A percentile compares a stretch with the other conserved stretches of the same genome.
phyloP scores from a whole-genome alignment of 1,140 invertebrate genomes.

The Cephus cinctus region DNA sequence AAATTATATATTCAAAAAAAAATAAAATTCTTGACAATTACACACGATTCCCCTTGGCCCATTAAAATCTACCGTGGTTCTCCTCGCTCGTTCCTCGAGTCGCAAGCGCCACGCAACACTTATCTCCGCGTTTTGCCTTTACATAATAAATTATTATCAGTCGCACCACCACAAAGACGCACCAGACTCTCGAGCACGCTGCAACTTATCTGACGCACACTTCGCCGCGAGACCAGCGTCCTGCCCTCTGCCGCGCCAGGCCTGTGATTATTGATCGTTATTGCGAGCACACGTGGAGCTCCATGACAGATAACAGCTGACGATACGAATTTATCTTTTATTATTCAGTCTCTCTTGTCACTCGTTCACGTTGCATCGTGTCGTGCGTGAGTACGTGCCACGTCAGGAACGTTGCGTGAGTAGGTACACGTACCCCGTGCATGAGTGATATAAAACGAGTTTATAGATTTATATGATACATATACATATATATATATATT shows the following conservation, averaged over 20 bases:
- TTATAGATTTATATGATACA: no score
- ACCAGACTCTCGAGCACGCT: neutral
- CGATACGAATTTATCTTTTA: constrained; percentile 33
- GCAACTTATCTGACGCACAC: constrained; percentile 8
- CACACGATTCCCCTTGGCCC: constrained; percentile 7
- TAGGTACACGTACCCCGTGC: no score
- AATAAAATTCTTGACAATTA: no score
- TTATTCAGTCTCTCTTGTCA: constrained; percentile 11
- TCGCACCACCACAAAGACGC: constrained; percentile 8
- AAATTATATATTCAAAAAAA: no score
- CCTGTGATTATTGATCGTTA: constrained; percentile 9
- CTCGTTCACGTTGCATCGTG: no score
- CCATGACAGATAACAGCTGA: constrained; percentile 30
- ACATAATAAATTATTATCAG: constrained; percentile 26
- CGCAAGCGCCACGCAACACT: constrained; percentile 1
- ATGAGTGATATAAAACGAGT: no score
- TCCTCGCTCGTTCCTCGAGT: no score
- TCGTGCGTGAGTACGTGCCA: no score
- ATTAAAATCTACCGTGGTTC: constrained; percentile 15
- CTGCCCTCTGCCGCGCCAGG: neutral
- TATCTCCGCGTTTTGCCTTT: constrained; percentile 14
- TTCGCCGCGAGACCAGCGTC: neutral
- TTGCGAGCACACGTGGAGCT: constrained; percentile 9
- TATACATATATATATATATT: no score
- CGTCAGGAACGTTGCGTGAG: no score